phyloP scores from a whole-genome alignment of 2,113 vertebrate genomes.

The Thalassarche chlororhynchos region DNA sequence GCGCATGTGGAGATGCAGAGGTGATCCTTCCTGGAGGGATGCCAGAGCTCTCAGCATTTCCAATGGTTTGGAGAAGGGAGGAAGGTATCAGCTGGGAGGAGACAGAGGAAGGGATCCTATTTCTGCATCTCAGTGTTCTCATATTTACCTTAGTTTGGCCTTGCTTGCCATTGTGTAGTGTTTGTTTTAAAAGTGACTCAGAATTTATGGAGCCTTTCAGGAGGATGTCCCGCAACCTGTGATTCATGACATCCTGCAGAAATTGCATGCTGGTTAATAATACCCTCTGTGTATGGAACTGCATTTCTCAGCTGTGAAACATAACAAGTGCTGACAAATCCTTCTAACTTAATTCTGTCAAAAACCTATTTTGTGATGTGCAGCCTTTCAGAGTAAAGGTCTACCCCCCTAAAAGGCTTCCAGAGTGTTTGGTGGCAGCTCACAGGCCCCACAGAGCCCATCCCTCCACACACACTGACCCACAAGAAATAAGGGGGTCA shows the following conservation, averaged over 20 bases:
- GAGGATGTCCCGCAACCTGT: slow-evolving; percentile 1
- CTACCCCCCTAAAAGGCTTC: neutral
- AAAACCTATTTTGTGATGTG: neutral
- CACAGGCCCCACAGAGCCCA: neutral
- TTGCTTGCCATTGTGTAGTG: neutral
- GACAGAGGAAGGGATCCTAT: neutral
- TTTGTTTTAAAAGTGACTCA: slow-evolving; percentile 51
- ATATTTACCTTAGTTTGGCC: neutral
- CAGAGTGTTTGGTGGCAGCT: neutral
- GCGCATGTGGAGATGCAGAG: neutral
- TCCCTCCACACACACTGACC: neutral
- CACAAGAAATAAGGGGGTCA: neutral
- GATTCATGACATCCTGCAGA: slow-evolving; percentile 53
- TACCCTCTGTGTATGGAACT: neutral
- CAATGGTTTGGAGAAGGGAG: neutral
- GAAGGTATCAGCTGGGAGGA: neutral
- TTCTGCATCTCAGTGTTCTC: neutral
- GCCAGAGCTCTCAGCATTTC: neutral
- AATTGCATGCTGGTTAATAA: neutral
- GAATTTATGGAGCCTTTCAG: slow-evolving; percentile 31
- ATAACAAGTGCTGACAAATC: neutral
- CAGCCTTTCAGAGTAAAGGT: neutral
- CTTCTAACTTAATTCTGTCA: neutral
- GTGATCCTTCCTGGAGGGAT: neutral
- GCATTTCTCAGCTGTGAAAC: neutral